Base-by-base conservation (phyloP, 1,140 invertebrate genomes). In the Drosophila watanabei region DNA sequence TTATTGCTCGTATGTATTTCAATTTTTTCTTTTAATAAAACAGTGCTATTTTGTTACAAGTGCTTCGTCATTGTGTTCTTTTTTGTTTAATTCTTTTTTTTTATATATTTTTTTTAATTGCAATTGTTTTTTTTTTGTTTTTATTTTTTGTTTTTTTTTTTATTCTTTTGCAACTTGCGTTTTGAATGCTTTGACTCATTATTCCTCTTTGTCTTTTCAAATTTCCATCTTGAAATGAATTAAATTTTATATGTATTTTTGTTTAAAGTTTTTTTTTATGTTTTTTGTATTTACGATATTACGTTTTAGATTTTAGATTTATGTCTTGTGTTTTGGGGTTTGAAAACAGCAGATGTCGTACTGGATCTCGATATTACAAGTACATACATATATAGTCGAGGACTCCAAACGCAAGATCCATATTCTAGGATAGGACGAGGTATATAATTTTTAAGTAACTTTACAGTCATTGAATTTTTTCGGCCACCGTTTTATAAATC, bases 41-140 rank as follows among this genome's bases (percentile, higher is more conserved):
- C 86, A 90, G 86, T 89, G 86, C 86, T 89, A 86, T 86, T 89
- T 89, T 86, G 86, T 90, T 89, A 89, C 86, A 89, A 89, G 86
- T 89, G 86, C 86, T 82, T 89, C 86, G 65, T 80, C 77, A 75
- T 80, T 79, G 77, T 77, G 82, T 82, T 68, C 62, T 51, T 75
- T 37, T 75, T 72, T 63, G 56, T 60, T 77, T 35, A 57, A 48
- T 51, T n/a, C n/a, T n/a, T 60, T 75, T 77, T 72, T 83, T 73
- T 58, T 45, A 24, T 63, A 72, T 72, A 58, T 51, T 39, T 68
- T 72, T 54, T 64, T 63, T 69, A 45, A 68, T 56, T 62, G 51
- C 60, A 28, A 45, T 59, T 49, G 56, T 82, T 63, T 65, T 56
- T n/a, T 75, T 59, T 71, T 59, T 63, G 20, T 32, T 61, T 39